These are phyloP conservation scores for Megalops atlanticus DNA, from an alignment of 2,113 vertebrate species.

Conservation along the genomic window DNA sequence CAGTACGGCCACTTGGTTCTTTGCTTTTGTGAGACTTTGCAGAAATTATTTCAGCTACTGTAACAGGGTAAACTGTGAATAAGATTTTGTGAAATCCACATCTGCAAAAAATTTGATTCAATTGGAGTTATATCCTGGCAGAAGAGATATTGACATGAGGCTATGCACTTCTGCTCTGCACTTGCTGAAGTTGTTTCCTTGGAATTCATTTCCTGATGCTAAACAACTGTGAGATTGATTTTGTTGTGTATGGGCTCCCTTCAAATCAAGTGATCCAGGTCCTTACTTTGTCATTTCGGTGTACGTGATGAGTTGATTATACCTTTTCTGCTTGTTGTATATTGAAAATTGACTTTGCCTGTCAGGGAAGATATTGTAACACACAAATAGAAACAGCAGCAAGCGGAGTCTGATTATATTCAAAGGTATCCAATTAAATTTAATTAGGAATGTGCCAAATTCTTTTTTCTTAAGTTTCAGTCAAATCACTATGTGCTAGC, in stretches of 20 bases:
- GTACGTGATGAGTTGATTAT: background rate
- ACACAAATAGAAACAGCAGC: background rate
- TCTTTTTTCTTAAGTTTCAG: too few species aligned
- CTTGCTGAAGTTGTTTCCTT: background rate
- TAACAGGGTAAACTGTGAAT: constrained; percentile 3
- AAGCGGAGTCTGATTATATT: too few species aligned
- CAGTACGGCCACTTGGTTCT: background rate
- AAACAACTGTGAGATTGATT: background rate
- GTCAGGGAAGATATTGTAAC: background rate
- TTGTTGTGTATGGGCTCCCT: background rate
- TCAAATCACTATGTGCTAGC: too few species aligned
- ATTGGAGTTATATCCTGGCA: background rate
- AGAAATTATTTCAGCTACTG: constrained; percentile 8
- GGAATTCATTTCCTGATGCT: background rate
- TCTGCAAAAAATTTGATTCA: background rate
- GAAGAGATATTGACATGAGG: constrained; percentile 6
- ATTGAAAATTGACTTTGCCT: background rate
- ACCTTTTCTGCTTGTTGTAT: background rate
- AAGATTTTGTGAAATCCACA: constrained; percentile 8
- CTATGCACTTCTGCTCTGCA: background rate
- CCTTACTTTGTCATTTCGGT: background rate
- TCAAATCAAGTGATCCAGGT: background rate
- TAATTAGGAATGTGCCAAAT: too few species aligned
- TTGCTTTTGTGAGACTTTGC: background rate
- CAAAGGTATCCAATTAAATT: too few species aligned